Conservation (phyloP, 2,113 vertebrate species). For the Hymenochirus boettgeri region DNA sequence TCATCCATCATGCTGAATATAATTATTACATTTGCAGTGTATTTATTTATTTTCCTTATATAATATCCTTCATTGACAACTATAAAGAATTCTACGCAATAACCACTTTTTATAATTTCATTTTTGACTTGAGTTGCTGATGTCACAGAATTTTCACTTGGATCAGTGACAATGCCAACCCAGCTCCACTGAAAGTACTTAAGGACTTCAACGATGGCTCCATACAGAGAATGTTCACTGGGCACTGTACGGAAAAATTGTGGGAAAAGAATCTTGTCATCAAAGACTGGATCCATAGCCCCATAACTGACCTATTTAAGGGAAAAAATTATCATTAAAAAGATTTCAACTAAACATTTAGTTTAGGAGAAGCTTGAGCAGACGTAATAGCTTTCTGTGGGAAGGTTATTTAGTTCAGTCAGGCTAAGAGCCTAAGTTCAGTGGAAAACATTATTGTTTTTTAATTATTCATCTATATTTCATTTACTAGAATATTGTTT, state of each 20-base stretch:
- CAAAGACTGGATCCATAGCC: not conserved
- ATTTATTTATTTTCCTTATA: not conserved
- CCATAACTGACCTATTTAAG: conserved; percentile 25
- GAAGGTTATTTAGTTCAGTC: too few species aligned
- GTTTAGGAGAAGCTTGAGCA: too few species aligned
- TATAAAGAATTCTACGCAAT: conserved; percentile 1
- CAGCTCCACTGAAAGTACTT: conserved; percentile 2
- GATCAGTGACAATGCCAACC: conserved; percentile 9
- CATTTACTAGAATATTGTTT: too few species aligned
- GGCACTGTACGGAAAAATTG: conserved; percentile 16
- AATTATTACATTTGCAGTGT: not conserved
- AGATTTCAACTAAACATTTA: too few species aligned
- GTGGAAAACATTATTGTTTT: too few species aligned
- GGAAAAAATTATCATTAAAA: too few species aligned
- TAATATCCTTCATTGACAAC: not conserved
- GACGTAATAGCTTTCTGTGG: too few species aligned
- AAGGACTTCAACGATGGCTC: not conserved
- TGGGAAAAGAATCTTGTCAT: conserved; percentile 12
- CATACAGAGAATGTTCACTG: not conserved
- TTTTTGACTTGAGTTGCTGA: not conserved
- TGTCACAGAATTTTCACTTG: conserved; percentile 1
- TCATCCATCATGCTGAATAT: not conserved
- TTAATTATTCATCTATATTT: too few species aligned
- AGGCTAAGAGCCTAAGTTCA: too few species aligned
- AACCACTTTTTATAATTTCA: not conserved